These are phyloP conservation scores for Conistra vaccinii DNA, from an alignment of 2,888 invertebrate species.

Conservation along the genomic window DNA sequence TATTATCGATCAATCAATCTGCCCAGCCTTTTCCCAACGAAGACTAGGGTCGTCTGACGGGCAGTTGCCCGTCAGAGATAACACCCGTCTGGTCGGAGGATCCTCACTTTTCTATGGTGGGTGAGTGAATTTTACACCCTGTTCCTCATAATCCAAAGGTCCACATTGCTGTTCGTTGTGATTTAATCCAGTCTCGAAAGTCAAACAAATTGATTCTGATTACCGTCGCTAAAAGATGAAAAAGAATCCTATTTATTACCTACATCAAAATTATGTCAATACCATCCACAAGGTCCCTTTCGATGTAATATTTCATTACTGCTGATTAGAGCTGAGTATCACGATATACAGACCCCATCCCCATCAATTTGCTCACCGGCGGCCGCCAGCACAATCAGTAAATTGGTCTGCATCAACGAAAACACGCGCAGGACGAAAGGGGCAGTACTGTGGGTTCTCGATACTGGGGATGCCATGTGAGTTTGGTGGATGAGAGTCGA, in stretches of 20 bases:
- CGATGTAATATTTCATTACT: slow-evolving; percentile 73
- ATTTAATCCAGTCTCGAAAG: background rate
- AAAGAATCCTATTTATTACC: background rate
- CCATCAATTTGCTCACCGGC: slow-evolving; percentile 74
- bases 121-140: no score
- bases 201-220: background rate
- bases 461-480: slow-evolving; percentile 8
- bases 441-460: slow-evolving; percentile 64
- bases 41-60: no score
- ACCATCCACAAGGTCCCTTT: slow-evolving; percentile 1
- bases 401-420: slow-evolving; percentile 82
- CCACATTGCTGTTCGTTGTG: no score
- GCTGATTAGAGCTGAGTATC: slow-evolving; percentile 77
- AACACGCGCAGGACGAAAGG: slow-evolving; percentile 69
- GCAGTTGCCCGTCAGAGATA: no score
- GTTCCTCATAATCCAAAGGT: no score
- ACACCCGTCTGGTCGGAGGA: no score
- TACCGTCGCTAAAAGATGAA: background rate
- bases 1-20: background rate
- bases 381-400: slow-evolving; percentile 79
- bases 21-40: no score
- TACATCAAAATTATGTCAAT: background rate
- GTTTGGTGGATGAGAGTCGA: background rate
- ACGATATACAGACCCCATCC: slow-evolving; percentile 65
- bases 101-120: no score